phyloP scores from a whole-genome alignment of 2,797 vertebrate genomes.

The Sebastes reedi region DNA sequence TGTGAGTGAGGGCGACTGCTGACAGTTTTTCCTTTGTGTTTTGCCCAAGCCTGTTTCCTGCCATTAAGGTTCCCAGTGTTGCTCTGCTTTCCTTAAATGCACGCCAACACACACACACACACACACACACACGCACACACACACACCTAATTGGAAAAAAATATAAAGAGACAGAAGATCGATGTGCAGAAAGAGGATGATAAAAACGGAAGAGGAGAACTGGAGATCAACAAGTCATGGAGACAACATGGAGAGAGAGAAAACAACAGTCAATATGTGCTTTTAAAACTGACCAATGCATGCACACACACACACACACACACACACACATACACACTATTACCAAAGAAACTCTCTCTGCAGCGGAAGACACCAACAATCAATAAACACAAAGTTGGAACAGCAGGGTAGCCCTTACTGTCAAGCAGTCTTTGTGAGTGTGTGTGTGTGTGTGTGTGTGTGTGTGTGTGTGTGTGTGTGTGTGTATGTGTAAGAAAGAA shows the following conservation, averaged over 20 bases:
- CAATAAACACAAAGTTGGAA: conserved; percentile 60
- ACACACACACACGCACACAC: conserved; percentile 9
- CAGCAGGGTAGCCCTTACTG: conserved; percentile 64
- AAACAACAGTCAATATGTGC: background rate
- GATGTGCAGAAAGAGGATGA: conserved; percentile 9
- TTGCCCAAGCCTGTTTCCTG: conserved; percentile 74
- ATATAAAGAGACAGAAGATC: conserved; percentile 25
- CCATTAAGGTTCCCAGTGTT: conserved; percentile 67
- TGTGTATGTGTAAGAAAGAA: conserved; percentile 37
- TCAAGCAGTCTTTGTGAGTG: conserved; percentile 51
- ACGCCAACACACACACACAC: conserved; percentile 16
- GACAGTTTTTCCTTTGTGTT: conserved; percentile 73
- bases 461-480: conserved; percentile 16
- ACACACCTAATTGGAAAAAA: background rate
- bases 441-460: background rate
- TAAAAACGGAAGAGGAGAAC: background rate
- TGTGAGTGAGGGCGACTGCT: conserved; percentile 35
- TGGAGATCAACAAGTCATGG: conserved; percentile 23
- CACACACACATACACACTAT: background rate
- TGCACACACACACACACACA: background rate
- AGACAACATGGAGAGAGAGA: background rate
- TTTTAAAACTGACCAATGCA: background rate
- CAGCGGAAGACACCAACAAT: conserved; percentile 56
- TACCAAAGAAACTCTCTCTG: conserved; percentile 16
- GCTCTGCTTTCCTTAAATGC: conserved; percentile 53